A percentile compares a stretch with the other conserved stretches of the same genome.
Evolutionary conservation across 1,140 invertebrate genomes (phyloP).

Genomic region (Drosophila nikananu): DNA sequence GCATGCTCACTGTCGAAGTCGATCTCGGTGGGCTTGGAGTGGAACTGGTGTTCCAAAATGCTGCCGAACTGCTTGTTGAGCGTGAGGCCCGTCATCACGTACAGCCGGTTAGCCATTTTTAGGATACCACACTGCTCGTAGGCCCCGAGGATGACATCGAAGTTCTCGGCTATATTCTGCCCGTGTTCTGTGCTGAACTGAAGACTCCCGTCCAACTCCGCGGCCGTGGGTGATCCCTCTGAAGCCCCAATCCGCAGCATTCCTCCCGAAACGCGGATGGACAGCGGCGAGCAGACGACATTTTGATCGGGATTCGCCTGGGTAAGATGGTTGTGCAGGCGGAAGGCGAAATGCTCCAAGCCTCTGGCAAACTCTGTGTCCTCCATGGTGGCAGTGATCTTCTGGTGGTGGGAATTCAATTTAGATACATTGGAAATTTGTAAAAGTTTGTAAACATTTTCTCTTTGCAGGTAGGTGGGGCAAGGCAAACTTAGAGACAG

Average conservation of each 20-base stretch:
- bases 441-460: not conserved
- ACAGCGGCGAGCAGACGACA: constrained; percentile 85
- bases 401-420: not conserved
- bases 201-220: constrained; percentile 86
- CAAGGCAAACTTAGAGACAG: not conserved
- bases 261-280: constrained; percentile 80
- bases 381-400: constrained; percentile 5
- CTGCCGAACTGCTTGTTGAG: constrained; percentile 84
- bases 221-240: constrained; percentile 85
- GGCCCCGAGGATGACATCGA: constrained; percentile 57
- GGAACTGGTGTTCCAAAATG: constrained; percentile 78
- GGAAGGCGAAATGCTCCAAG: constrained; percentile 45
- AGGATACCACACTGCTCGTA: constrained; percentile 80
- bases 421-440: not conserved
- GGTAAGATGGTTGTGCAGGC: constrained; percentile 35
- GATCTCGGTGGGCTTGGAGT: constrained; percentile 86
- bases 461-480: not conserved
- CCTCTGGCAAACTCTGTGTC: constrained; percentile 24
- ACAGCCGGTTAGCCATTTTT: constrained; percentile 89
- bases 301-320: constrained; percentile 54
- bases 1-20: constrained; percentile 86
- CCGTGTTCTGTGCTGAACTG: constrained; percentile 48
- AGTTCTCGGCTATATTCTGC: constrained; percentile 41
- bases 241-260: constrained; percentile 86
- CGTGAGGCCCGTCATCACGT: constrained; percentile 85